Conservation (phyloP, 2,113 vertebrate genomes). For the Gambusia holbrooki region DNA sequence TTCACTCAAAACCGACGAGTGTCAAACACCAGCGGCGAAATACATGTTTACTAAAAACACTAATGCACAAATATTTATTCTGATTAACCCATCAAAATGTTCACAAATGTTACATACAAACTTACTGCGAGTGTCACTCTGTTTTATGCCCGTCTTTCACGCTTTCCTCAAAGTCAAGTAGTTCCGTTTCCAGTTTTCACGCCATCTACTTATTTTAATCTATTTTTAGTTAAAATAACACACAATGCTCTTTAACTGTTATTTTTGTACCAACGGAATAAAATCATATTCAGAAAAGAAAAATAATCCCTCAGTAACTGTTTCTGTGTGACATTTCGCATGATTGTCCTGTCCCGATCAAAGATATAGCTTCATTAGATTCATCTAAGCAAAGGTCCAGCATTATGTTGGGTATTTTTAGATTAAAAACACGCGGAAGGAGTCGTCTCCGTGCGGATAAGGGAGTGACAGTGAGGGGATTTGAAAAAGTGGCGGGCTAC, state of each 20-base stretch:
- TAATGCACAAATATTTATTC: neutral
- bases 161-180: neutral
- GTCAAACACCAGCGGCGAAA: neutral
- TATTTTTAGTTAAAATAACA: neutral
- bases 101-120: neutral
- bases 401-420: neutral
- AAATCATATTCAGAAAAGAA: no score
- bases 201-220: no score
- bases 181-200: conserved; percentile 43
- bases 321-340: neutral
- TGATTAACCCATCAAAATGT: neutral
- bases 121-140: conserved; percentile 28
- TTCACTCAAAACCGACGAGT: neutral
- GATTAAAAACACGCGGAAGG: neutral
- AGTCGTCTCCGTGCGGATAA: neutral
- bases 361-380: neutral
- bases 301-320: neutral
- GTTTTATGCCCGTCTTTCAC: conserved; percentile 34
- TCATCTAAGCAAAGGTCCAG: neutral
- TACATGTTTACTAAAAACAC: neutral
- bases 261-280: neutral
- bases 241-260: no score
- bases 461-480: neutral
- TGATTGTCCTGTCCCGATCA: neutral
- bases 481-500: conserved; percentile 6